Evolutionary conservation across 2,888 invertebrate species (phyloP).

Genomic region (Phanerotoma sp.): DNA sequence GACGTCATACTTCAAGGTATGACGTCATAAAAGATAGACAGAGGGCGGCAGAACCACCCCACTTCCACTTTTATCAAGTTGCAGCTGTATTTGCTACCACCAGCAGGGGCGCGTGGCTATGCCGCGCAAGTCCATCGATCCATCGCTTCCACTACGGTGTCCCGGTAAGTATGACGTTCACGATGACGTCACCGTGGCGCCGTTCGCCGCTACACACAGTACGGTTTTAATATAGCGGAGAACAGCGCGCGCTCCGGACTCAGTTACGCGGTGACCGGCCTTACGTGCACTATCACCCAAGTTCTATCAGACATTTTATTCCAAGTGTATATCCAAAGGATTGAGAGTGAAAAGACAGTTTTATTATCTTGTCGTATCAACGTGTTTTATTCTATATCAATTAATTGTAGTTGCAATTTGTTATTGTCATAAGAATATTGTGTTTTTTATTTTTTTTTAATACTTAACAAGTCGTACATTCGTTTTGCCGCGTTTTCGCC

Average conservation of each 20-base stretch:
- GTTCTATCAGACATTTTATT: background rate
- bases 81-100: background rate
- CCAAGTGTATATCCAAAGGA: constrained; percentile 5
- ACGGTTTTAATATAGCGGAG: constrained; percentile 57
- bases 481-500: too few species aligned
- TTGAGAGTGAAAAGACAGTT: background rate
- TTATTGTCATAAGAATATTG: too few species aligned
- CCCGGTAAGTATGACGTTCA: constrained; percentile 48
- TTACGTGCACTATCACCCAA: constrained; percentile 40
- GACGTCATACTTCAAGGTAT: constrained; percentile 31
- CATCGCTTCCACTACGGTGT: constrained; percentile 39
- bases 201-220: constrained; percentile 54
- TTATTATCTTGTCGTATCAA: background rate
- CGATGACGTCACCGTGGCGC: constrained; percentile 46
- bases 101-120: background rate
- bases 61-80: background rate
- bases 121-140: constrained; percentile 34
- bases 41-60: constrained; percentile 5
- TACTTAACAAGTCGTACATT: too few species aligned
- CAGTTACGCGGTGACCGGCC: constrained; percentile 56
- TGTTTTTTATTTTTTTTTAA: too few species aligned
- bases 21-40: constrained; percentile 26
- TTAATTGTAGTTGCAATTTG: too few species aligned
- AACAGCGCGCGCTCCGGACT: constrained; percentile 52
- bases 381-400: too few species aligned